These are phyloP conservation scores for Adelphocoris suturalis DNA, from an alignment of 2,888 invertebrate species.

Conservation along the genomic window DNA sequence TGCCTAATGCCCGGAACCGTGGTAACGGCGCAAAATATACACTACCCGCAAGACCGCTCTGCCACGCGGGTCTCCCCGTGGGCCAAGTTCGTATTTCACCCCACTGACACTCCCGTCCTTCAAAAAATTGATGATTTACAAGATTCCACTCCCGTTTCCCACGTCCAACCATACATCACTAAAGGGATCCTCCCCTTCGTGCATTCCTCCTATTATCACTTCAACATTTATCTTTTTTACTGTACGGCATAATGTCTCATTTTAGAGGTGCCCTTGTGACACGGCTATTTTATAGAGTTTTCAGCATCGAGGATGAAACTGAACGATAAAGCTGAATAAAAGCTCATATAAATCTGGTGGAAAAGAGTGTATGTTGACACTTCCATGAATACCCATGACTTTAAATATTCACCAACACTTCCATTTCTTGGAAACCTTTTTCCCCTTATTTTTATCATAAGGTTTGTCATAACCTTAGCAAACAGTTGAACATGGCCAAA, in stretches of 20 bases:
- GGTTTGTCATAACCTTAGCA: no score
- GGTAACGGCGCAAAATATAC: constrained; percentile 7
- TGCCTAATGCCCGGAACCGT: no score
- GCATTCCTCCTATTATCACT: constrained; percentile 66
- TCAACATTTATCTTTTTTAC: constrained; percentile 66
- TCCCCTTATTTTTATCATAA: neutral
- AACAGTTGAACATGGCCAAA: no score
- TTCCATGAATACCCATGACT: constrained; percentile 58
- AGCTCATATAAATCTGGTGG: constrained; percentile 48
- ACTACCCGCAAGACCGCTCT: constrained; percentile 46
- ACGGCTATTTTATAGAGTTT: constrained; percentile 62
- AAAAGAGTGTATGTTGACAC: constrained; percentile 46
- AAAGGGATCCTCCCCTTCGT: constrained; percentile 43
- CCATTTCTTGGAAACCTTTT: neutral
- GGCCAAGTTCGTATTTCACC: constrained; percentile 33
- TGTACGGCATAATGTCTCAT: constrained; percentile 67
- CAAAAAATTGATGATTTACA: constrained; percentile 66
- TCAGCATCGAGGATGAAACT: constrained; percentile 25
- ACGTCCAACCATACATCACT: constrained; percentile 34
- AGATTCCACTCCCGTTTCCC: constrained; percentile 51
- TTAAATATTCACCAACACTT: constrained; percentile 57
- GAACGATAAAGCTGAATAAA: constrained; percentile 61
- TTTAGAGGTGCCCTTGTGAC: constrained; percentile 48
- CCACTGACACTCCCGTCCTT: constrained; percentile 50
- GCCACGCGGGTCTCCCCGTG: constrained; percentile 18